Evolutionary conservation across 2,888 invertebrate species (phyloP).

Genomic region (Chrysolina americana): DNA sequence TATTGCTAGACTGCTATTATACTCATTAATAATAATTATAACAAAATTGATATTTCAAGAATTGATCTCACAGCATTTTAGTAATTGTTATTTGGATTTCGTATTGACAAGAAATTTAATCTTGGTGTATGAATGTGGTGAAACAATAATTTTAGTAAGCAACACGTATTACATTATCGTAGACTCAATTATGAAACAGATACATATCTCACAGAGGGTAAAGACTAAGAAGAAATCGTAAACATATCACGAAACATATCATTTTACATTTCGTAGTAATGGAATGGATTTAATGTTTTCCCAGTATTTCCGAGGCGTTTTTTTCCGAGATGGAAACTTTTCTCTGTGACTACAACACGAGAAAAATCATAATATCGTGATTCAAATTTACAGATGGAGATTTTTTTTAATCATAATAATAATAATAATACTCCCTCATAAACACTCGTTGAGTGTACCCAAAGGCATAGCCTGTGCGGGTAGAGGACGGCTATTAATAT

Average conservation of each 20-base stretch:
- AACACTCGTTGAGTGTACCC: no score
- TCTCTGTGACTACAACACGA: not conserved
- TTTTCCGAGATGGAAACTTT: not conserved
- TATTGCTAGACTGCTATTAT: no score
- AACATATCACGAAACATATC: slow-evolving; percentile 49
- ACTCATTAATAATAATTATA: no score
- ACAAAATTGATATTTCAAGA: not conserved
- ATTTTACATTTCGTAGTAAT: slow-evolving; percentile 26
- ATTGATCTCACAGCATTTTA: slow-evolving; percentile 3
- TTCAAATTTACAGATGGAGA: no score
- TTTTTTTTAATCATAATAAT: no score
- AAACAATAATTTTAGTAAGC: slow-evolving; percentile 57
- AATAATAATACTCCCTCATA: no score
- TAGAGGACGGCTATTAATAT: no score
- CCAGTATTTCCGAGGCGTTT: not conserved
- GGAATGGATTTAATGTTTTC: not conserved
- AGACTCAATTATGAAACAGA: slow-evolving; percentile 28
- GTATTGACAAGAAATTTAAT: slow-evolving; percentile 38
- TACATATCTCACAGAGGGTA: slow-evolving; percentile 44
- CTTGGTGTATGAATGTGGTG: slow-evolving; percentile 56
- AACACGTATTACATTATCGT: slow-evolving; percentile 19
- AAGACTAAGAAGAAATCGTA: slow-evolving; percentile 44
- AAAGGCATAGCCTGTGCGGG: no score
- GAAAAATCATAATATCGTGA: not conserved
- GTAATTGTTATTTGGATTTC: slow-evolving; percentile 2